Percentiles rank a stretch among this genome's conserved stretches.
phyloP scores from a whole-genome alignment of 2,113 vertebrate genomes.

The Petrocephalus microphthalmus region DNA sequence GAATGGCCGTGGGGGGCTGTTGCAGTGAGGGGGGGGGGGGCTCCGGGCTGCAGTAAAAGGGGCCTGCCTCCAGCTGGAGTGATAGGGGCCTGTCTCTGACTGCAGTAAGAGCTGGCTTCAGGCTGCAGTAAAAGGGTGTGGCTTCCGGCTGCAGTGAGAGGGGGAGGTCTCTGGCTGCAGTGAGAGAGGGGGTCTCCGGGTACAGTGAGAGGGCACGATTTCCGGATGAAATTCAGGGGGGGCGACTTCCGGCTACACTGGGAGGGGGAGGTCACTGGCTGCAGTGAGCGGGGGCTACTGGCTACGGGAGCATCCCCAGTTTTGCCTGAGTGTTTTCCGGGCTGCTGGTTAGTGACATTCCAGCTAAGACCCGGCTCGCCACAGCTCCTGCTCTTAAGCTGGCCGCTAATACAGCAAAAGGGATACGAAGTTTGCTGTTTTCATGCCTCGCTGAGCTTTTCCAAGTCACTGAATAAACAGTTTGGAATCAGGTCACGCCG shows the following conservation, averaged over 20 bases:
- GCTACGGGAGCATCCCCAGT: not conserved
- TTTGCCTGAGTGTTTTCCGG: not conserved
- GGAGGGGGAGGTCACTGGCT: no score
- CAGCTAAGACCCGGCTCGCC: not conserved
- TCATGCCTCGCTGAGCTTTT: slow-evolving; percentile 18
- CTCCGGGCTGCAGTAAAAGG: not conserved
- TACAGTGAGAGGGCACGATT: no score
- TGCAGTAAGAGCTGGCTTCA: not conserved
- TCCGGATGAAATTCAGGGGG: no score
- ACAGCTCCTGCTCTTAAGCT: not conserved
- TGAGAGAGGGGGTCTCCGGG: not conserved
- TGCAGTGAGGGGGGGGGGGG: not conserved
- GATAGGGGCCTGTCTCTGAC: not conserved
- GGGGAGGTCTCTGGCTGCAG: not conserved
- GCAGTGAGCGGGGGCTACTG: not conserved
- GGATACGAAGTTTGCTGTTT: slow-evolving; percentile 27
- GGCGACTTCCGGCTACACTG: no score
- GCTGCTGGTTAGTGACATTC: not conserved
- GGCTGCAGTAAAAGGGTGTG: not conserved
- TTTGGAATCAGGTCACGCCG: not conserved
- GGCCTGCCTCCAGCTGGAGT: not conserved
- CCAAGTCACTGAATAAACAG: not conserved
- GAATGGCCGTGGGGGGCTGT: not conserved
- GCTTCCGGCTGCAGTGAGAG: not conserved
- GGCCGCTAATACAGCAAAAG: slow-evolving; percentile 1